Conservation (phyloP, 2,797 vertebrate species). For the Schizopygopsis pylzovi region DNA sequence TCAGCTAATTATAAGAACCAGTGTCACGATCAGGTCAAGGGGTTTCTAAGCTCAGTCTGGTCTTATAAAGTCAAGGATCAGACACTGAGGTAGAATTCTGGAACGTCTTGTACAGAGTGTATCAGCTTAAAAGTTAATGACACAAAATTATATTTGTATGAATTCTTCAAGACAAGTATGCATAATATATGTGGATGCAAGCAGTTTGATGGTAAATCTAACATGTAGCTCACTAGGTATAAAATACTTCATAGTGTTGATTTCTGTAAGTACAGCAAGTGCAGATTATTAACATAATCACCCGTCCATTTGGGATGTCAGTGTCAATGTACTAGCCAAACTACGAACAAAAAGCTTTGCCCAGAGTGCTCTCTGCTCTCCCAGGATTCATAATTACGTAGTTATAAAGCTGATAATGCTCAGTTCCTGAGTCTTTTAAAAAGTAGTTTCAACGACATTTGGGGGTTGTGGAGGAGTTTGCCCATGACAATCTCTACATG, state of each 20-base stretch:
- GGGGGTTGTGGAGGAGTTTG: not conserved
- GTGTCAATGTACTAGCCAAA: constrained; percentile 2
- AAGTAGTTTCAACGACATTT: not conserved
- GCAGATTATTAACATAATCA: not conserved
- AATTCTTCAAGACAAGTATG: not conserved
- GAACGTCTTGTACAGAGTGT: not conserved
- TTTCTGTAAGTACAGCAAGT: not conserved
- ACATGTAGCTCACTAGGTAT: not conserved
- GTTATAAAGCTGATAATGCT: constrained; percentile 11
- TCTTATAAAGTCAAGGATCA: not conserved
- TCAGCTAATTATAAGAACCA: not conserved
- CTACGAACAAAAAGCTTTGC: not conserved
- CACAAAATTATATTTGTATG: constrained; percentile 5
- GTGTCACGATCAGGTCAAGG: not conserved
- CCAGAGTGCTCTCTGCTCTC: not conserved
- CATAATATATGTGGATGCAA: not conserved
- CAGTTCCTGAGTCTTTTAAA: constrained; percentile 6
- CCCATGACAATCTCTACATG: constrained; percentile 7
- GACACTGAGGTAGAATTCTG: not conserved
- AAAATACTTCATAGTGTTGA: not conserved
- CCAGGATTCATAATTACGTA: not conserved
- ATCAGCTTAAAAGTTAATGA: not conserved
- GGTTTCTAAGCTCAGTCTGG: constrained; percentile 8
- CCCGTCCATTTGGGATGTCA: not conserved
- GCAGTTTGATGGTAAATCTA: not conserved